Evolutionary conservation across 2,113 vertebrate species (phyloP).

Genomic region (Cebidichthys violaceus): DNA sequence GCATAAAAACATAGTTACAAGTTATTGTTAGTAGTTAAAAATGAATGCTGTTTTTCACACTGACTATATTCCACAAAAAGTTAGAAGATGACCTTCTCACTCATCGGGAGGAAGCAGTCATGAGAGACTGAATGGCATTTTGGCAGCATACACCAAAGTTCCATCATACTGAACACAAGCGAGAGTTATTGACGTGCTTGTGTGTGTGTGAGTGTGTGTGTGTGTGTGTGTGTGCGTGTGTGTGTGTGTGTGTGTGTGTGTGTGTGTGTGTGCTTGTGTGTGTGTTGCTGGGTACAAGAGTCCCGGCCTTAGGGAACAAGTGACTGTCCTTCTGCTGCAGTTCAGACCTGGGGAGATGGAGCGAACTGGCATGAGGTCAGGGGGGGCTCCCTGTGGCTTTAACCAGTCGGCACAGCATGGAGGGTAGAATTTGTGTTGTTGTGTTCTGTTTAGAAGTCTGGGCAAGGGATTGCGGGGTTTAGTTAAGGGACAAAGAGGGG

Average conservation of each 20-base stretch:
- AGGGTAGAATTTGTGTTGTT: conserved; percentile 31
- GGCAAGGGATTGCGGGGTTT: conserved; percentile 42
- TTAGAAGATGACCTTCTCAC: background rate
- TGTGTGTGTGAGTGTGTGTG: conserved; percentile 2
- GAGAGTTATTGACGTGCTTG: conserved; percentile 10
- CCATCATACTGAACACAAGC: background rate
- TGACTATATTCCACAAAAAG: background rate
- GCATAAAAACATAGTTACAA: background rate
- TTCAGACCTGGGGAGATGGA: conserved; percentile 37
- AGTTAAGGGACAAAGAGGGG: conserved; percentile 30
- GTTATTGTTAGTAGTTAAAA: background rate
- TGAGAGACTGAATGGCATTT: conserved; percentile 39
- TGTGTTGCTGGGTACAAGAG: conserved; percentile 15
- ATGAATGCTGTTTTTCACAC: background rate
- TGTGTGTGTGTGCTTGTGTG: background rate
- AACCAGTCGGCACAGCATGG: conserved; percentile 36
- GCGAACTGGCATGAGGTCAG: conserved; percentile 40
- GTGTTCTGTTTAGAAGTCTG: conserved; percentile 34
- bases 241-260: background rate
- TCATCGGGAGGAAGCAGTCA: background rate
- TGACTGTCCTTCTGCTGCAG: conserved; percentile 47
- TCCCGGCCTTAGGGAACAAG: conserved; percentile 29
- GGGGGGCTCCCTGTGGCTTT: conserved; percentile 48
- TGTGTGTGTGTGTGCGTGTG: background rate
- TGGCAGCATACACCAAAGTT: conserved; percentile 26